phyloP scores from a whole-genome alignment of 2,797 vertebrate species.

The Ibycter americanus region DNA sequence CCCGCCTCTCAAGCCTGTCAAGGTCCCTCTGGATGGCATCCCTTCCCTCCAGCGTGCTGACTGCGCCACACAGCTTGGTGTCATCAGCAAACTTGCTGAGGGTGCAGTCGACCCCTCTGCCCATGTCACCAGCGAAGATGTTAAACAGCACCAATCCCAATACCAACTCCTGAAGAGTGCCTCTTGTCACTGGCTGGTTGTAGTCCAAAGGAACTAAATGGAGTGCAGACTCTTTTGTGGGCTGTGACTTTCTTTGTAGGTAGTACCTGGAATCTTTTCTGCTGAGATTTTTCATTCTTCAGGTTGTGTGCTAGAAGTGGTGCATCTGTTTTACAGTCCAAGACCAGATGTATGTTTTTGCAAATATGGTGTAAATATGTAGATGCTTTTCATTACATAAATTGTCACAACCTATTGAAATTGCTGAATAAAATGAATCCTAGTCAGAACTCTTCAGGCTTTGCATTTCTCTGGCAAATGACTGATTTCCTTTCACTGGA shows the following conservation, averaged over 20 bases:
- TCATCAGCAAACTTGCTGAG: too few species aligned
- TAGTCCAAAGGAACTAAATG: background rate
- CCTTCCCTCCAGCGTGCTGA: too few species aligned
- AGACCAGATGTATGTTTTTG: background rate
- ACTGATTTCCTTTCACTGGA: background rate
- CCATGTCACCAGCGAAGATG: too few species aligned
- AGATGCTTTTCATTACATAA: background rate
- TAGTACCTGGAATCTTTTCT: background rate
- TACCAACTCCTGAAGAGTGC: too few species aligned
- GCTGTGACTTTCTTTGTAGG: background rate
- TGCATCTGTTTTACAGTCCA: background rate
- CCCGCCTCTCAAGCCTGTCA: too few species aligned
- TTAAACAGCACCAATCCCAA: too few species aligned
- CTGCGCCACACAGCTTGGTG: too few species aligned
- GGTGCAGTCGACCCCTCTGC: too few species aligned
- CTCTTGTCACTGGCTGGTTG: background rate
- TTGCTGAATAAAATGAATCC: background rate
- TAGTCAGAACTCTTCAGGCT: background rate
- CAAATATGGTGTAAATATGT: background rate
- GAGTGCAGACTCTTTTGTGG: background rate
- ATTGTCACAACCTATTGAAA: background rate
- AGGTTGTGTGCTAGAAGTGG: background rate
- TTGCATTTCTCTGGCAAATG: background rate
- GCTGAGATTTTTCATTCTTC: background rate
- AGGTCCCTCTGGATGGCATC: too few species aligned